These are phyloP conservation scores for Dione vanillae DNA, from an alignment of 2,888 invertebrate genomes.

Conservation along the genomic window DNA sequence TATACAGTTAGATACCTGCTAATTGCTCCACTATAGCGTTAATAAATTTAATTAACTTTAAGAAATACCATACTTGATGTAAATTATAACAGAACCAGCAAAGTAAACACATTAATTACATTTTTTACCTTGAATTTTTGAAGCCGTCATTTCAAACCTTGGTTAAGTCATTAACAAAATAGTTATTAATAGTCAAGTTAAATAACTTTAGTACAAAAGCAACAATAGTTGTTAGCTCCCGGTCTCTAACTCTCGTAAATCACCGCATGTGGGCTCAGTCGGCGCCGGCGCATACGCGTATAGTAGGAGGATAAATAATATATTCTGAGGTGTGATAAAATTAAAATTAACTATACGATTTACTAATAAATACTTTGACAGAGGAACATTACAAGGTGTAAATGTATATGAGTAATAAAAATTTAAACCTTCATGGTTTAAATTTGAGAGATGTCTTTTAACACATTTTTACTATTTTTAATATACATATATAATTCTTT, in stretches of 20 bases:
- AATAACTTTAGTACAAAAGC: conserved; percentile 33
- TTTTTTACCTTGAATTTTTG: neutral
- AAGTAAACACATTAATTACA: conserved; percentile 1
- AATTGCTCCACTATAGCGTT: neutral
- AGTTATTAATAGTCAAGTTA: conserved; percentile 29
- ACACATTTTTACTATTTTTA: too few species aligned
- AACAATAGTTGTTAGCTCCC: conserved; percentile 41
- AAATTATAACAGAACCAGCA: neutral
- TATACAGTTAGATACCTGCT: neutral
- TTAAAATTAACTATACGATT: conserved; percentile 17
- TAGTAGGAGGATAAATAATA: conserved; percentile 15
- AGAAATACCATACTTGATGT: neutral
- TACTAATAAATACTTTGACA: conserved; percentile 10
- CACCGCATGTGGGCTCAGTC: conserved; percentile 65
- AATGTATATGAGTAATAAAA: neutral
- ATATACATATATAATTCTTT: too few species aligned
- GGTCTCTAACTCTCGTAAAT: conserved; percentile 61
- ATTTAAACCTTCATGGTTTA: too few species aligned
- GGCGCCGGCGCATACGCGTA: conserved; percentile 67
- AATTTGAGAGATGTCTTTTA: too few species aligned
- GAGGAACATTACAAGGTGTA: neutral
- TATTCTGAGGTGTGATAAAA: neutral
- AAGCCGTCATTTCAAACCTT: neutral
- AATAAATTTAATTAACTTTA: neutral
- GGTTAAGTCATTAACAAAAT: conserved; percentile 16